These are phyloP conservation scores for Eidolon dupreanum DNA, from an alignment of 2,797 vertebrate species.

Conservation along the genomic window DNA sequence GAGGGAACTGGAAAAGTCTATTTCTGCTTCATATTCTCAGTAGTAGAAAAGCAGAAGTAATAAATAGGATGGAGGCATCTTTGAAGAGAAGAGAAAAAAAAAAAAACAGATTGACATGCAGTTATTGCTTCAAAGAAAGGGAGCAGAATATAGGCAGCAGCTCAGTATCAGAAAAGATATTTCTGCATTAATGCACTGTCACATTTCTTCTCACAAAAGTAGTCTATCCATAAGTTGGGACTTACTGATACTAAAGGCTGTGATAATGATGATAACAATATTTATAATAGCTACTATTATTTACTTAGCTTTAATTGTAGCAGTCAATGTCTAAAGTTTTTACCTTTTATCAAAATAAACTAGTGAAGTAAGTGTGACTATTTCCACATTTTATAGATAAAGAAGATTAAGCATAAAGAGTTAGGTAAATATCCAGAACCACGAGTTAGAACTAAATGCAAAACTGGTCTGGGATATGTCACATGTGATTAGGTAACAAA, in stretches of 20 bases:
- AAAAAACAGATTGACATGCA: neutral
- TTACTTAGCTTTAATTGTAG: neutral
- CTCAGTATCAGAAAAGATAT: neutral
- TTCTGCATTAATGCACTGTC: fast-evolving
- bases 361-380: neutral
- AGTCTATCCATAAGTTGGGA: neutral
- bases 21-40: neutral
- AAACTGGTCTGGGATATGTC: neutral
- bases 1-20: neutral
- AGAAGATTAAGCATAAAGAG: neutral
- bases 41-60: neutral
- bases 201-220: neutral
- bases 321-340: neutral
- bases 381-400: neutral
- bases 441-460: neutral
- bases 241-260: no score
- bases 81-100: neutral
- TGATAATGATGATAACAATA: no score
- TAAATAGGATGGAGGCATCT: neutral
- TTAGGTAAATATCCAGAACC: neutral
- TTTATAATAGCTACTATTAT: neutral
- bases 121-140: neutral
- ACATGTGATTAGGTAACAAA: neutral
- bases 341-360: neutral
- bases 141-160: neutral